A percentile compares a stretch with the other conserved stretches of the same genome.
These are phyloP conservation scores for Nymphalis urticae DNA, from an alignment of 2,888 invertebrate genomes.

Conservation along the genomic window DNA sequence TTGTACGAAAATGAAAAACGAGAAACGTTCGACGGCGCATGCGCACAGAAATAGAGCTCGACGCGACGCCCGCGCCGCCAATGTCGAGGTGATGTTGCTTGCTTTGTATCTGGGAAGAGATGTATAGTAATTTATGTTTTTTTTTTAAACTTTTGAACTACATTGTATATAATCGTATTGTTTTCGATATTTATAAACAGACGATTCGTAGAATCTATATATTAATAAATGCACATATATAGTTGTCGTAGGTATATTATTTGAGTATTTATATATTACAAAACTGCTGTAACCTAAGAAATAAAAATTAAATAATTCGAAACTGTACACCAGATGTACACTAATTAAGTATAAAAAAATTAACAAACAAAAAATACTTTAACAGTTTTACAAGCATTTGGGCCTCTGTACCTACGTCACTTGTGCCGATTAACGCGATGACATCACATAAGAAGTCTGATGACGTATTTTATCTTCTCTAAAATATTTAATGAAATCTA, in stretches of 20 bases:
- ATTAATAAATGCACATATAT: neutral
- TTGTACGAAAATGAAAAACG: conserved; percentile 58
- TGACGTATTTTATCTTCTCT: too few species aligned
- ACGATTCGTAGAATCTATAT: neutral
- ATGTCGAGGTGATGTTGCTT: conserved; percentile 68
- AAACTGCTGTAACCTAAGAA: too few species aligned
- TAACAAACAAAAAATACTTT: too few species aligned
- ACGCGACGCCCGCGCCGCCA: conserved; percentile 52
- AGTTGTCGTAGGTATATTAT: neutral
- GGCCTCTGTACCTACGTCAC: too few species aligned
- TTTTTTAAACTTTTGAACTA: neutral
- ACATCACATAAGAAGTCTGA: too few species aligned
- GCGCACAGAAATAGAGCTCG: conserved; percentile 59
- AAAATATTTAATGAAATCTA: too few species aligned
- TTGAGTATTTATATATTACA: too few species aligned
- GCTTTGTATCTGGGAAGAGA: conserved; percentile 49
- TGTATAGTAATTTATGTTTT: neutral
- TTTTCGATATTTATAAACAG: neutral
- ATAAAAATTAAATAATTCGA: too few species aligned
- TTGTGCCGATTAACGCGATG: too few species aligned
- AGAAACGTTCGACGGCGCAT: conserved; percentile 38
- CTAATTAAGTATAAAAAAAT: too few species aligned
- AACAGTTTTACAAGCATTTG: too few species aligned
- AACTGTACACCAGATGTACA: too few species aligned
- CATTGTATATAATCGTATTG: neutral